phyloP scores from a whole-genome alignment of 2,113 vertebrate species.

The Corvus hawaiiensis region DNA sequence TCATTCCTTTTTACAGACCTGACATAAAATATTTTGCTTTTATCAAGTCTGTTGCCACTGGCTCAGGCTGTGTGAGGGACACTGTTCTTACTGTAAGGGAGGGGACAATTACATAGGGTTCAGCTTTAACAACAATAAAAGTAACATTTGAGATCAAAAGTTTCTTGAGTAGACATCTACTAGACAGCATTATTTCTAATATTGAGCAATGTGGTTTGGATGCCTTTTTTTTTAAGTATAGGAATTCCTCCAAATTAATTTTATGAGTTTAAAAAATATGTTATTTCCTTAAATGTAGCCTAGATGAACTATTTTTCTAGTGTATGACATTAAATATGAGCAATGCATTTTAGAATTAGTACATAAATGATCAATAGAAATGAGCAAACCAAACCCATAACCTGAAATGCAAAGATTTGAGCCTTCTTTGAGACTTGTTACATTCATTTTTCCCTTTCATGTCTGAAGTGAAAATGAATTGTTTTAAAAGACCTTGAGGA shows the following conservation, averaged over 20 bases:
- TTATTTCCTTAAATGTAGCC: background rate
- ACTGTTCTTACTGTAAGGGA: background rate
- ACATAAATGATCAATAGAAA: constrained; percentile 8
- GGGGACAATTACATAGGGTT: background rate
- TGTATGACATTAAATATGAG: background rate
- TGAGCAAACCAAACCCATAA: constrained; percentile 6
- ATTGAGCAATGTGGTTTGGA: background rate
- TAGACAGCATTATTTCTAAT: background rate
- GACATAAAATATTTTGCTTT: background rate
- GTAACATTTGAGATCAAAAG: background rate
- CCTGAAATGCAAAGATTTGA: constrained; percentile 49
- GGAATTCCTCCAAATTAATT: background rate
- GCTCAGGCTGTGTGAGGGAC: background rate
- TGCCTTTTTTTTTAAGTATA: background rate
- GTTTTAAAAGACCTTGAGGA: constrained; percentile 64
- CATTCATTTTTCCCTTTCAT: constrained; percentile 45
- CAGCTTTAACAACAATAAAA: background rate
- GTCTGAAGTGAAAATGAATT: constrained; percentile 61
- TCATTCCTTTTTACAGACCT: background rate
- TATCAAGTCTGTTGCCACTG: background rate
- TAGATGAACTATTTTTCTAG: background rate
- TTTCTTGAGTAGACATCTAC: background rate
- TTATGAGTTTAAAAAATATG: background rate
- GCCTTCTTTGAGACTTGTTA: constrained; percentile 8
- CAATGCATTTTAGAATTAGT: background rate